A percentile compares a stretch with the other conserved stretches of the same genome.
Conservation (phyloP, 2,888 invertebrate genomes). For the Thelaira solivaga region DNA sequence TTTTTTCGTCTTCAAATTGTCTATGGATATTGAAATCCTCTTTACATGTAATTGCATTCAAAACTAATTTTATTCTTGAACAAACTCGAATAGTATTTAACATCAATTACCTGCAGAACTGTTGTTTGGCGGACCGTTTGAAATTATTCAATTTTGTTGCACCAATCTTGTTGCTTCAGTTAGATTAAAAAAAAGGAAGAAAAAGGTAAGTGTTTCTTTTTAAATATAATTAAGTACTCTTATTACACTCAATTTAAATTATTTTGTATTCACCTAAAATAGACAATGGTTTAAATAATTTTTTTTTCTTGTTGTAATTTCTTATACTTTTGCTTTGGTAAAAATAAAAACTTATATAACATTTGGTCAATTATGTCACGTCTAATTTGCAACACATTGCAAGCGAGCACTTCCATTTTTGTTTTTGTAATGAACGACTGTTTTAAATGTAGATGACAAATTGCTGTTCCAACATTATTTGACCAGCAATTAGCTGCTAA, state of each 20-base stretch:
- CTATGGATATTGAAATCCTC: too few relatives aligned
- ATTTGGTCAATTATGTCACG: constrained; percentile 44
- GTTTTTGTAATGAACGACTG: not conserved
- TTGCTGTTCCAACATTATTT: constrained; percentile 8
- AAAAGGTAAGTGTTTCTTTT: constrained; percentile 30
- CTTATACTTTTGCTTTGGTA: too few relatives aligned
- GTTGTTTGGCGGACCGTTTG: constrained; percentile 34
- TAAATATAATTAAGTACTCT: not conserved
- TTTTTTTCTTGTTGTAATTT: too few relatives aligned
- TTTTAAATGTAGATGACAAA: constrained; percentile 24
- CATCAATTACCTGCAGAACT: constrained; percentile 5
- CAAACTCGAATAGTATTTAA: not conserved
- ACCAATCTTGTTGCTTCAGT: not conserved
- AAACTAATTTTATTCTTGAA: not conserved
- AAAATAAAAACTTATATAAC: constrained; percentile 28
- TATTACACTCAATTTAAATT: too few relatives aligned
- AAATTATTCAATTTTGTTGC: constrained; percentile 13
- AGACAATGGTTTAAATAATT: not conserved
- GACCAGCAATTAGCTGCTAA: not conserved
- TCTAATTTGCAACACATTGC: constrained; percentile 15
- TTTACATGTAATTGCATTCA: too few relatives aligned
- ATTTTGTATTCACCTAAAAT: too few relatives aligned
- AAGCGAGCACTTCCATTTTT: constrained; percentile 9
- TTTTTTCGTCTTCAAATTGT: not conserved
- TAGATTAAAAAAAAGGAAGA: not conserved